Conservation (phyloP, 2,113 vertebrate genomes). For the Empidonax alnorum region DNA sequence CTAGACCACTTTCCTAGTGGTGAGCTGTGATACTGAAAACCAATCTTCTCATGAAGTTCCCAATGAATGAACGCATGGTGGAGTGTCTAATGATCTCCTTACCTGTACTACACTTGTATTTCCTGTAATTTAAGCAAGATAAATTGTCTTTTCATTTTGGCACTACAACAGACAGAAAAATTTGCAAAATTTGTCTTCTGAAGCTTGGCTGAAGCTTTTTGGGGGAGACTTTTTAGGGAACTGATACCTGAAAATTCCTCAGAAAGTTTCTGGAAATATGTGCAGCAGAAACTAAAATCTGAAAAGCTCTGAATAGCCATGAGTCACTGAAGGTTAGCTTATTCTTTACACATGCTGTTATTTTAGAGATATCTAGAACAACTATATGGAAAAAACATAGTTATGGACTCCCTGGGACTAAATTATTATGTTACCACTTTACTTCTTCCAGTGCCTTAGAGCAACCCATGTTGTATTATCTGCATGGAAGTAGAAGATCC, state of each 20-base stretch:
- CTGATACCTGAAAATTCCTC: not conserved
- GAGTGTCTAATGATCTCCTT: not conserved
- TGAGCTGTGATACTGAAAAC: not conserved
- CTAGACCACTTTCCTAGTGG: not conserved
- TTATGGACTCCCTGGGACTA: not conserved
- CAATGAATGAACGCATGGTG: not conserved
- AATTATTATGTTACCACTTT: not conserved
- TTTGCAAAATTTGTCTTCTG: not conserved
- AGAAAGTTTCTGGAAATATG: not conserved
- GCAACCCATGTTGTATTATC: not conserved
- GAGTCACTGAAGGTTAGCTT: not conserved
- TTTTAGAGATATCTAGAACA: not conserved
- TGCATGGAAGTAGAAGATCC: not conserved
- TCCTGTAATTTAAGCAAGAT: not conserved
- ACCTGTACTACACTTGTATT: not conserved
- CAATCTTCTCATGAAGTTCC: not conserved
- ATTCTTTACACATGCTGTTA: not conserved
- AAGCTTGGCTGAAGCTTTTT: not conserved
- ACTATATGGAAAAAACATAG: not conserved
- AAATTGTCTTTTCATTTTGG: not conserved
- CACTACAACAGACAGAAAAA: not conserved
- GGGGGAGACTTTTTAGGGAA: fast-evolving
- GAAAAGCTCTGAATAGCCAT: not conserved
- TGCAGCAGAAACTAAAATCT: not conserved
- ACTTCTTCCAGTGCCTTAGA: not conserved